phyloP scores from a whole-genome alignment of 1,140 invertebrate genomes.

The Drosophila navojoa region DNA sequence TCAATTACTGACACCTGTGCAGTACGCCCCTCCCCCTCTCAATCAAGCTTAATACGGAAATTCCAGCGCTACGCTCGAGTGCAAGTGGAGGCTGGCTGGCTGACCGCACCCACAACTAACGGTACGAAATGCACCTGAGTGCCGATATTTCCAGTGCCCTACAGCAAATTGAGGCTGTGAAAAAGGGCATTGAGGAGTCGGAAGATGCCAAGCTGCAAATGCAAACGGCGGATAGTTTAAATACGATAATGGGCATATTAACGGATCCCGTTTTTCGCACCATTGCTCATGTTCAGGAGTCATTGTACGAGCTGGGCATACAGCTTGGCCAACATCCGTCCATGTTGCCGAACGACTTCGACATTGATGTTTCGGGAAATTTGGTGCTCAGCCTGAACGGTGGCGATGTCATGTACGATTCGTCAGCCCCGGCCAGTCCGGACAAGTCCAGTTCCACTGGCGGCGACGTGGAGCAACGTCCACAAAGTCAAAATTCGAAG shows the following conservation, averaged over 20 bases:
- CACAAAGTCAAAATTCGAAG: constrained; percentile 79
- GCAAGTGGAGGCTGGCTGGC: constrained; percentile 35
- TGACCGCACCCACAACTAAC: constrained; percentile 49
- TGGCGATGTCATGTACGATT: constrained; percentile 85
- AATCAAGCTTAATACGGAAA: constrained; percentile 11
- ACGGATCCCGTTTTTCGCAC: constrained; percentile 96
- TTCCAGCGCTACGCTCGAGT: constrained; percentile 51
- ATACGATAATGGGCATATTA: constrained; percentile 93
- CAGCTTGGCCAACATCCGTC: constrained; percentile 95
- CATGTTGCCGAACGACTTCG: constrained; percentile 95
- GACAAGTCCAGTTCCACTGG: constrained; percentile 70
- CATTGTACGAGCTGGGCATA: constrained; percentile 90
- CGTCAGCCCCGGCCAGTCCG: constrained; percentile 81
- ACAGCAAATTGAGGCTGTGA: constrained; percentile 91
- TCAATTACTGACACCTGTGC: constrained; percentile 46
- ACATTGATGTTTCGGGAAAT: constrained; percentile 88
- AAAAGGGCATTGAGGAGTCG: constrained; percentile 89
- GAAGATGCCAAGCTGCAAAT: constrained; percentile 90
- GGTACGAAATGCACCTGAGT: constrained; percentile 78
- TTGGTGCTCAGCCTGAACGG: constrained; percentile 86
- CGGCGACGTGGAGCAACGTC: constrained; percentile 85
- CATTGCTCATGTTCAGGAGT: constrained; percentile 96
- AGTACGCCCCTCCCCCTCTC: constrained; percentile 19
- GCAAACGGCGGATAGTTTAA: constrained; percentile 93
- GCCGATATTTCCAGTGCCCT: constrained; percentile 89